Conservation (phyloP, 2,113 vertebrate species). For the Eulemur rufifrons region DNA sequence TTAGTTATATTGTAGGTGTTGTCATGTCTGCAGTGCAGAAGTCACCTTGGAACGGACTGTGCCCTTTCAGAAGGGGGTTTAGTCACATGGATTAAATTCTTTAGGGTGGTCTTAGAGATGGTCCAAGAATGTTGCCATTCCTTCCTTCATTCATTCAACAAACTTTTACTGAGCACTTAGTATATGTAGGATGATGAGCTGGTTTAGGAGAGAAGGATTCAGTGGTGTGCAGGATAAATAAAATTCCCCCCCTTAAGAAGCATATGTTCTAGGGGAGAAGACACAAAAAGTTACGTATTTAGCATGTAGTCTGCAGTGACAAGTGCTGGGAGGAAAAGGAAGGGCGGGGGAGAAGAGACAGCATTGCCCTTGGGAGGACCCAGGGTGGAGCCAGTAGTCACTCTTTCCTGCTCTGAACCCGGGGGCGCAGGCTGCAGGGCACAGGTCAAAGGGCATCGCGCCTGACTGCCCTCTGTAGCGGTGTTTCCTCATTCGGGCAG, state of each 20-base stretch:
- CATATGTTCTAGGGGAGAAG: neutral
- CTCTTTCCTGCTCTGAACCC: neutral
- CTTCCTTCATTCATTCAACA: neutral
- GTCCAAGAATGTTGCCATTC: neutral
- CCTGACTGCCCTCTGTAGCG: neutral
- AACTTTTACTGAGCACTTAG: neutral
- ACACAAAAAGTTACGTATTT: too few species aligned
- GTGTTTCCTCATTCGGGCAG: neutral
- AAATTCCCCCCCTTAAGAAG: neutral
- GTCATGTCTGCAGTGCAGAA: neutral
- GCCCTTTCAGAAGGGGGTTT: neutral
- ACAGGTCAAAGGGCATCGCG: accelerated
- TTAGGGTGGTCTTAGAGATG: neutral
- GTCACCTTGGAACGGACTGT: neutral
- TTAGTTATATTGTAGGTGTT: neutral
- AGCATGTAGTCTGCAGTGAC: neutral
- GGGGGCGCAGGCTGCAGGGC: neutral
- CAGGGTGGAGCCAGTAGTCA: neutral
- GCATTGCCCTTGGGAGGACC: too few species aligned
- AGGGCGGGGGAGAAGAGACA: too few species aligned
- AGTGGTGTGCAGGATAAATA: neutral
- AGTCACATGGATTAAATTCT: neutral
- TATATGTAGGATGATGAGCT: neutral
- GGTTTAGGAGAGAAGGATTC: neutral
- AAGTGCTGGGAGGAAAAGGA: neutral